Base-by-base conservation (phyloP, 2,113 vertebrate species). In the Gnathonemus echidnorhynchus region DNA sequence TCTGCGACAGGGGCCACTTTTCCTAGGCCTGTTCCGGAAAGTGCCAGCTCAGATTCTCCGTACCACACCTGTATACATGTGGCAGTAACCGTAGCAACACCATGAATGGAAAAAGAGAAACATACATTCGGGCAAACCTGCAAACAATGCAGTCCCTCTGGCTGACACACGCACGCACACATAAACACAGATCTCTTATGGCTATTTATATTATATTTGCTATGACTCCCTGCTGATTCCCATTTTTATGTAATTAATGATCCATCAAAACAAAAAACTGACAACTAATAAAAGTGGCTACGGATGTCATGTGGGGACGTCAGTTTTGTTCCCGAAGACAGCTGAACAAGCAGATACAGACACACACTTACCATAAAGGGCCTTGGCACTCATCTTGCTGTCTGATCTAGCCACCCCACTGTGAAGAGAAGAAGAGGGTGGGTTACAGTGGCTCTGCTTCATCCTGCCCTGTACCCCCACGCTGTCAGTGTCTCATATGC, bases 371-470 rank as follows among this genome's bases (percentile, higher is more conserved):
- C 96, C 96, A 1, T 95, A 96, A 50, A 96, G 94, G 92, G 96
- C 95, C 95, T 96, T 96, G 92, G 96, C 96, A 89, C 95, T 96
- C 91, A 96, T 90, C 94, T 95, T 96, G 95, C 96, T 96, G 94
- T 96, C 95, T 21, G 96, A 96, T 92, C 95, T 93, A 90, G 95
- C 94, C 95, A 96, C 95, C 89, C 95, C 96, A 94, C 96, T 96
- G 94, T 92, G 95, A 94, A 92, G 92, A 95, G 93, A 92, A 90
- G 94, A 94, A 84, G 94, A 91, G 86, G 93, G 56, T 19, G 92
- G 88, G 89, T 95, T 94, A 95, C 88, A 93, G 74, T 92, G 93
- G 85, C 92, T 91, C 88, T 94, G 92, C 93, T 96, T 96, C 96
- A 96, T 96, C 89, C n/a, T 91, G 93, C 52, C 6, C 52, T 13